A percentile compares a stretch with the other conserved stretches of the same genome.
Conservation (phyloP, 2,797 vertebrate genomes). For the Catharus ustulatus region DNA sequence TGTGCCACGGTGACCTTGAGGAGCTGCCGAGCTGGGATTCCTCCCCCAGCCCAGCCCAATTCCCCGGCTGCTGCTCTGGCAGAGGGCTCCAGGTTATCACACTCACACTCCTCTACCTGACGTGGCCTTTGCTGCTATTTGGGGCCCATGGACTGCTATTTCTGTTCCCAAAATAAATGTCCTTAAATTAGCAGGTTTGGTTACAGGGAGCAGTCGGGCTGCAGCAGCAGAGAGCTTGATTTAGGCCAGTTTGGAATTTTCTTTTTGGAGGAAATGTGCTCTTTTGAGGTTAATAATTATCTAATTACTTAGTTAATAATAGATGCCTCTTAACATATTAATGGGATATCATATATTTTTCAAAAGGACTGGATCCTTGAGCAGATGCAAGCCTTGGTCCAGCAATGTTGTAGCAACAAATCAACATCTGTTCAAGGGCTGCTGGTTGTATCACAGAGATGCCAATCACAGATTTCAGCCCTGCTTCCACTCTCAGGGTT, state of each 20-base stretch:
- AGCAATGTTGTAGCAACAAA: fast-evolving
- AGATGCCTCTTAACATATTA: not conserved
- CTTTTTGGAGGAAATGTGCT: not conserved
- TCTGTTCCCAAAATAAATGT: constrained; percentile 1
- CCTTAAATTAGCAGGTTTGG: not conserved
- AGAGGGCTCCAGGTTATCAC: not conserved
- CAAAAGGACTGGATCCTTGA: not conserved
- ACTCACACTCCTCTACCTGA: not conserved
- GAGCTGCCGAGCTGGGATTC: not conserved
- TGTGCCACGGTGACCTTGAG: not conserved
- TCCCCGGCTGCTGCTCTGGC: not conserved
- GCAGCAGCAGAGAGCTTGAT: not conserved
- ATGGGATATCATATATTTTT: not conserved
- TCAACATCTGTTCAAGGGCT: not conserved
- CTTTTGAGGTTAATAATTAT: not conserved
- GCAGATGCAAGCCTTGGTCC: not conserved
- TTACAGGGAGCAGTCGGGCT: not conserved
- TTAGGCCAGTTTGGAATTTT: not conserved
- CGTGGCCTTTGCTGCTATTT: not conserved
- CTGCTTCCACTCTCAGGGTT: not conserved
- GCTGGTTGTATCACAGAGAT: not conserved
- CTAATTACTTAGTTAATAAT: not conserved
- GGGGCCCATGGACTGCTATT: not conserved
- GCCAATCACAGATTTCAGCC: not conserved
- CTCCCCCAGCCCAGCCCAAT: not conserved